Base-by-base conservation (phyloP, 2,888 invertebrate genomes). In the Athalia rosae region DNA sequence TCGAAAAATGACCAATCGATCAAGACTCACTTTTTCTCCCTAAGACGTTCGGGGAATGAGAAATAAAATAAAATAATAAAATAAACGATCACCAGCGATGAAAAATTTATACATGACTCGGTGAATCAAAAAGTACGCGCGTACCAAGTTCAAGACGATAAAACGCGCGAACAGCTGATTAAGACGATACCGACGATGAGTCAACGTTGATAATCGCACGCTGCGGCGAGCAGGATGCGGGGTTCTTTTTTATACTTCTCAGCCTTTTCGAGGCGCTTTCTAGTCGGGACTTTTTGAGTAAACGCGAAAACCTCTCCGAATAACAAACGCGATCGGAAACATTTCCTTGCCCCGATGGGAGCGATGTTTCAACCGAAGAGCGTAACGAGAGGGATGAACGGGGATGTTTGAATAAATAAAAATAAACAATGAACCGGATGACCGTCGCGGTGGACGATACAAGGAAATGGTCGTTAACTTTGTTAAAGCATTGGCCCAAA, bases 381-480 rank as follows among this genome's bases (percentile, higher is more conserved):
- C 28, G 61, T 61, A 7, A 7, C 61, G 4, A 50, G 3, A 43
- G 6, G 6, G n/a, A 69, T 69, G 41, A 8, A 43, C 56, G 6
- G 28, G 7, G 7, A 41, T 8, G 45, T 48, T 28, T 11, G 43
- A 43, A 56, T 71, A 58, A 58, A 45, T 56, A 71, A 71, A 45
- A 58, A 71, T 28, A 28, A 28, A 28, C 28, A 28, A 9, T 9
- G 28, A 41, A 41, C 56, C 71, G 56, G 56, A 58, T 58, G 58
- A 56, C 13, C n/a, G 11, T 50, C 50, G 50, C 45, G 45, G 43
- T 7, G 69, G n/a, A 58, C 71, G 45, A 71, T n/a, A 71, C 11
- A 47, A 58, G 56, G 71, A 71, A 71, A 71, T 58, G 71, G 56
- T 71, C 58, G 71, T 71, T 71, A 71, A 56, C 56, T 41, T 58